Percentiles rank a stretch among this genome's conserved stretches.
Evolutionary conservation across 2,888 invertebrate species (phyloP).

Genomic region (Pterostichus madidus): DNA sequence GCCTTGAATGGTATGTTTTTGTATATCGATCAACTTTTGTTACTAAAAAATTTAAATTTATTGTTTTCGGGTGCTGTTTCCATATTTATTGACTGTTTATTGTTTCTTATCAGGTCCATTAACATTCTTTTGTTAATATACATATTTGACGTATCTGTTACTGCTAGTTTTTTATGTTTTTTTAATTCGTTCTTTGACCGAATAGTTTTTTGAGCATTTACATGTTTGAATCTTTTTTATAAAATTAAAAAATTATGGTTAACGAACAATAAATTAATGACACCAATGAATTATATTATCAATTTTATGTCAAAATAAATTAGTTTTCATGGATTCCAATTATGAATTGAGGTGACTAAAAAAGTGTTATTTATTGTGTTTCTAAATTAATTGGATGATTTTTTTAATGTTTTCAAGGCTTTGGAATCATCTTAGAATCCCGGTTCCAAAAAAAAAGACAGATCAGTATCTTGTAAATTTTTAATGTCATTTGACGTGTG

Average conservation of each 20-base stretch:
- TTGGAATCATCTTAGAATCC: background rate
- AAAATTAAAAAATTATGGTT: background rate
- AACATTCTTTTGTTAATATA: constrained; percentile 53
- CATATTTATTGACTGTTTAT: constrained; percentile 32
- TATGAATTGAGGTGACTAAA: background rate
- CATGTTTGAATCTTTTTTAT: background rate
- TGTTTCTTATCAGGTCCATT: constrained; percentile 50
- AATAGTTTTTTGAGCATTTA: constrained; percentile 19
- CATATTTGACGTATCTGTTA: background rate
- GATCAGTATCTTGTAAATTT: background rate
- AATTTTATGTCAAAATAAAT: constrained; percentile 25
- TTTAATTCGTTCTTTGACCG: constrained; percentile 26
- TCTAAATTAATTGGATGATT: background rate
- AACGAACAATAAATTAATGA: constrained; percentile 8
- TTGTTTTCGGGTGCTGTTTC: constrained; percentile 30
- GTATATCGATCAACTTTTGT: constrained; percentile 46
- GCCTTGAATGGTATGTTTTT: constrained; percentile 43
- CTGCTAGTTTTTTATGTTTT: constrained; percentile 5
- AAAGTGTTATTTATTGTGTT: constrained; percentile 15
- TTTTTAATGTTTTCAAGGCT: background rate
- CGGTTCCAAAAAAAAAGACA: background rate
- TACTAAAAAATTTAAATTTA: constrained; percentile 51
- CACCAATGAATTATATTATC: constrained; percentile 4
- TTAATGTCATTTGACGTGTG: background rate
- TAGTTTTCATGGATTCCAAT: background rate